Percentiles rank a stretch among this genome's conserved stretches.
phyloP scores from a whole-genome alignment of 1,140 invertebrate species.

The Drosophila bocki region DNA sequence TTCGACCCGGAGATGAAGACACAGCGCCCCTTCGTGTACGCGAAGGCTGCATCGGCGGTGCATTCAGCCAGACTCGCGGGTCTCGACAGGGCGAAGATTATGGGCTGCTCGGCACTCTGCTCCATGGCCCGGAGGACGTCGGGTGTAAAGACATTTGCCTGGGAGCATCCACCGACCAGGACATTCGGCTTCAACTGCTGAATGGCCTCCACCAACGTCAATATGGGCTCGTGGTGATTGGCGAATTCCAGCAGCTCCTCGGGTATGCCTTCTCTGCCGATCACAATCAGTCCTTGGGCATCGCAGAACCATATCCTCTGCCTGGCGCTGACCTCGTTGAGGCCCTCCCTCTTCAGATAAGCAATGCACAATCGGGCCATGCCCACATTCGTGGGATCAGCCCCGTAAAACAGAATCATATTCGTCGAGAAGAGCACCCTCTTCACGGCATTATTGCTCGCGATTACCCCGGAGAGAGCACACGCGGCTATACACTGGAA shows the following conservation, averaged over 20 bases:
- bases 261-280: conserved; percentile 90
- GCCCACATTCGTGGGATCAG: conserved; percentile 95
- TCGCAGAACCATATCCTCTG: conserved; percentile 92
- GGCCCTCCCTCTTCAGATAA: conserved; percentile 94
- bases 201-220: conserved; percentile 91
- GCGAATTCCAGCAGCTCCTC: conserved; percentile 92
- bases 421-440: conserved; percentile 92
- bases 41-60: conserved; percentile 96
- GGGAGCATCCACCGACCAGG: conserved; percentile 94
- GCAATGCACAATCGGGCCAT: conserved; percentile 95
- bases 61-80: conserved; percentile 97
- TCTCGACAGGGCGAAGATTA: conserved; percentile 97
- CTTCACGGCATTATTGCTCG: conserved; percentile 90
- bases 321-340: conserved; percentile 89
- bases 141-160: conserved; percentile 93
- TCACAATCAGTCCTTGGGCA: conserved; percentile 90
- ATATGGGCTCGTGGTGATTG: conserved; percentile 89
- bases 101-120: conserved; percentile 87
- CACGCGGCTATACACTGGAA: conserved; percentile 97
- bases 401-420: conserved; percentile 95
- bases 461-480: conserved; percentile 95
- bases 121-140: conserved; percentile 94
- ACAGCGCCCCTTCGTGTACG: conserved; percentile 90
- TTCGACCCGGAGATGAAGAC: conserved; percentile 97
- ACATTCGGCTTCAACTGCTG: conserved; percentile 92